Base-by-base conservation (phyloP, 2,888 invertebrate species). In the Agonopterix subpropinquella region DNA sequence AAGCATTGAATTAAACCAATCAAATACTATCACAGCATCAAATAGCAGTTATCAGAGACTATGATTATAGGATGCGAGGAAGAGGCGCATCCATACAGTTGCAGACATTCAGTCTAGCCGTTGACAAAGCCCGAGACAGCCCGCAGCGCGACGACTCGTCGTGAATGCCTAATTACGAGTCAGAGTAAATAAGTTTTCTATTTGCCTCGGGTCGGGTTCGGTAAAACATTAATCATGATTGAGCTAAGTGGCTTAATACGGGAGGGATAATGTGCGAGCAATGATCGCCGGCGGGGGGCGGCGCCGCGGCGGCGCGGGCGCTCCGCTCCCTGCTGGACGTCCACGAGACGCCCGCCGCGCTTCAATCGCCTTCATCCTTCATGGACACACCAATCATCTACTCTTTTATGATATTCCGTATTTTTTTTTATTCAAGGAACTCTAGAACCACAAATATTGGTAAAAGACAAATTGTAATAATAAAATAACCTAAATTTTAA, bases 231-330 rank as follows among this genome's bases (percentile, higher is more conserved):
- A 89, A 89, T 89, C 89, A 89, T 88, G 89, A 88, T 87, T 85
- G 86, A 88, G 80, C 88, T 89, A 87, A 89, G 89, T 89, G 89
- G 89, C 87, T 89, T 83, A 89, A 88, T 89, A 88, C 82, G 78
- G 79, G 80, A 75, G 80, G 86, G 81, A 83, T 86, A 84, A 86
- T 84, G 82, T 28, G 80, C 79, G 73, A 75, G 84, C 85, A 80
- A 85, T 87, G 87, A 84, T 83, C 84, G 78, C 75, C 70, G 73
- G 73, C 77, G 89, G 82, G 84, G 84, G 84, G 82, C 73, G 84
- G 80, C 86, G 87, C 77, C 80, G 71, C 64, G 64, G 65, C 64
- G 77, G 65, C 78, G 83, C 77, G 71, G 59, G 75, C 18, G 28
- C 28, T 28, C 71, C 66, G 78, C 77, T 70, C 72, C 79, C 70